phyloP scores from a whole-genome alignment of 2,113 vertebrate genomes.

The Trachemys scripta region DNA sequence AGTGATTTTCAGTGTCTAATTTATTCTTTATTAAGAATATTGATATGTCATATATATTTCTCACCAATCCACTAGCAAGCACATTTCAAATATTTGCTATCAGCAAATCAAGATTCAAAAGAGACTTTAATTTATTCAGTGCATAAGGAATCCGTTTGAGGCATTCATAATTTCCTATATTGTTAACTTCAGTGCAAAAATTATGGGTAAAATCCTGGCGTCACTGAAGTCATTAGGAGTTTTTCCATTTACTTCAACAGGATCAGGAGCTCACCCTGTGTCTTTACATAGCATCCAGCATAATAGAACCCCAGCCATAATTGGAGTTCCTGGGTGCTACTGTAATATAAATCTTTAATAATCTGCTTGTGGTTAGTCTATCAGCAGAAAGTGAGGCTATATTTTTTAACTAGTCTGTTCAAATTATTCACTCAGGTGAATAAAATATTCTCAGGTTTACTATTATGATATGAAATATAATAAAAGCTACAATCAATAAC shows the following conservation, averaged over 20 bases:
- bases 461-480: neutral
- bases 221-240: neutral
- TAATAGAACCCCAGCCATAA: neutral
- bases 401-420: neutral
- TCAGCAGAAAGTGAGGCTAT: neutral
- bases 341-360: neutral
- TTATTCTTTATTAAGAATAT: neutral
- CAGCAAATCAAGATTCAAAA: constrained; percentile 46
- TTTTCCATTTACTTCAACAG: neutral
- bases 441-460: neutral
- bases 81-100: constrained; percentile 54
- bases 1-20: neutral
- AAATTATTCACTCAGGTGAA: neutral
- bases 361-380: neutral
- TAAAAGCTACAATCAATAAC: neutral
- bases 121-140: constrained; percentile 24
- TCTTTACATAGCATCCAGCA: neutral
- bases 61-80: neutral
- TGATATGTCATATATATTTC: neutral
- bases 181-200: neutral
- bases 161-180: neutral
- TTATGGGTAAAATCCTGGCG: neutral
- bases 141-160: neutral
- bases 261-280: neutral
- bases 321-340: neutral